Base-by-base conservation (phyloP, 1,140 invertebrate genomes). In the Apis mellifera region DNA sequence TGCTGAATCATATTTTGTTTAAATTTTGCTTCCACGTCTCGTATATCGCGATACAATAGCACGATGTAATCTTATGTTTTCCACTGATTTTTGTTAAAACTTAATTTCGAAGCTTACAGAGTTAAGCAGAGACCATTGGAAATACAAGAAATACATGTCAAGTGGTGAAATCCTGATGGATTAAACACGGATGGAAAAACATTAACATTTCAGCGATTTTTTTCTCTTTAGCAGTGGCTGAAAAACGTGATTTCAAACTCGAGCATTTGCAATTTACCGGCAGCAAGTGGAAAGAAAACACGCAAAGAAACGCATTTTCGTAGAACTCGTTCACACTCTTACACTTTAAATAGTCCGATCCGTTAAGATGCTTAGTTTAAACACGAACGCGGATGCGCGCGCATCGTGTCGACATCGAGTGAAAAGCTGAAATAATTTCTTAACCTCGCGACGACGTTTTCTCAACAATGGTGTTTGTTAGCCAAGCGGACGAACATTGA, bases 371-470 rank as follows among this genome's bases (percentile, higher is more conserved):
- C 12, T 54, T 13, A 69, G 72, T 50, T 32, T 21, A n/a, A 69
- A 69, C 32, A 17, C 32, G 19, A n/a, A 26, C 42, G 15, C 21
- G n/a, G 23, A 19, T 52, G 57, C 26, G 57, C 26, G 50, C 19
- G 15, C 23, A 42, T 26, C 72, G 13, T 32, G 74, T 76, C 73
- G 62, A 23, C 62, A 66, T 66, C 32, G 8, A 23, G 2, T n/a
- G 60, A 74, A 65, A 55, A 59, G 72, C 17, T 81, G 17, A 66
- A 74, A 76, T 66, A 57, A 68, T 81, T 81, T 75, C 72, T 54
- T 72, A 62, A 71, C 42, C 23, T 75, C 42, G 48, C 23, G 26
- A 19, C 19, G 23, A n/a, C 8, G 78, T 48, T 73, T 19, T 59
- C 7, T 32, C 60, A 65, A 74, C 78, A 74, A 80, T 81, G 13